These are phyloP conservation scores for Lonchura striata DNA, from an alignment of 2,113 vertebrate genomes.

Conservation along the genomic window DNA sequence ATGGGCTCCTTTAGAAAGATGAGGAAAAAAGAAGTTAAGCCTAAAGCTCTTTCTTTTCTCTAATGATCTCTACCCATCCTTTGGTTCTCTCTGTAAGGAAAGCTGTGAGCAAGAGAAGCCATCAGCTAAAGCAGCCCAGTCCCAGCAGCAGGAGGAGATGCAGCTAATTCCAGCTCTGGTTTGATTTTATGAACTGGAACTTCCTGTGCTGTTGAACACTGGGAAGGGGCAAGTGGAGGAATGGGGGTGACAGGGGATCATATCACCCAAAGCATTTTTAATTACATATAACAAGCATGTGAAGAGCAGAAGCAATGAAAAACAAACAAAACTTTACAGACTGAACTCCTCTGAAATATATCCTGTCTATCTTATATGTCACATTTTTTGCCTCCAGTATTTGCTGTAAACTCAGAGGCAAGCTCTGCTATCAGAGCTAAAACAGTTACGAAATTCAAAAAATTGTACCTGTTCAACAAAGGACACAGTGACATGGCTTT, in stretches of 20 bases:
- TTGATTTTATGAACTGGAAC: not conserved
- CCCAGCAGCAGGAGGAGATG: not conserved
- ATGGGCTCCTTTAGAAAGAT: not conserved
- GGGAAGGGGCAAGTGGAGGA: not conserved
- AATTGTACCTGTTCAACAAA: not conserved
- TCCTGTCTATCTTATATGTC: accelerated
- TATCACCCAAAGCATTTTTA: not conserved
- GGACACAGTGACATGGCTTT: not conserved
- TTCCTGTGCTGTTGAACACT: not conserved
- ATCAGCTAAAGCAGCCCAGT: not conserved
- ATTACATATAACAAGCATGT: not conserved
- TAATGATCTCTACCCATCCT: not conserved
- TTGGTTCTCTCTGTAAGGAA: not conserved
- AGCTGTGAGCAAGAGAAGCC: not conserved
- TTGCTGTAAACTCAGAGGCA: not conserved
- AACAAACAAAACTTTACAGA: not conserved
- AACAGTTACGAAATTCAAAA: not conserved
- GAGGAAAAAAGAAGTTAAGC: not conserved
- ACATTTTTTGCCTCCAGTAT: not conserved
- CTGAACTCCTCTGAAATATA: not conserved
- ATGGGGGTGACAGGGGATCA: not conserved
- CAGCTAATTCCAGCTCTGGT: not conserved
- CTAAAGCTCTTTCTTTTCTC: not conserved
- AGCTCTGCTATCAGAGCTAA: not conserved
- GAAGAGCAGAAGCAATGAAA: not conserved